Evolutionary conservation across 2,113 vertebrate species (phyloP).

Genomic region (Oreochromis spilurus): DNA sequence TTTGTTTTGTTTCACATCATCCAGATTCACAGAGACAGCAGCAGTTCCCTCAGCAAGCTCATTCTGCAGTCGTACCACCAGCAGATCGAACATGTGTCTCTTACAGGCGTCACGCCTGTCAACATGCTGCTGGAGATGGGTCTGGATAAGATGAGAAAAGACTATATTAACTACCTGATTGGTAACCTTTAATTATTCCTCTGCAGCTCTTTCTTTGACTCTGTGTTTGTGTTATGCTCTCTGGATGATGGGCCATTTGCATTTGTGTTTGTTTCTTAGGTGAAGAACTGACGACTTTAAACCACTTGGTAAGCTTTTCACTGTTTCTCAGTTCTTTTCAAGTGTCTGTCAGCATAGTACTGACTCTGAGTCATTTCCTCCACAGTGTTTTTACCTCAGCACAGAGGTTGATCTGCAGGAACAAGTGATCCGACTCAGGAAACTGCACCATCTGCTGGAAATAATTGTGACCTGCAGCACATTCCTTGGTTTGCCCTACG

Average conservation of each 20-base stretch:
- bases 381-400: constrained; percentile 85
- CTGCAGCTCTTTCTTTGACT: neutral
- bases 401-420: constrained; percentile 83
- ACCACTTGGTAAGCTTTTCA: constrained; percentile 80
- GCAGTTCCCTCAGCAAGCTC: constrained; percentile 83
- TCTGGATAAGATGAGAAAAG: constrained; percentile 93
- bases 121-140: constrained; percentile 93
- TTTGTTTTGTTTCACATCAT: neutral
- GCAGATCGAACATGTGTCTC: constrained; percentile 73
- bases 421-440: constrained; percentile 82
- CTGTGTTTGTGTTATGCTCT: neutral
- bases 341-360: neutral
- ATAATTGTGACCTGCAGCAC: constrained; percentile 82
- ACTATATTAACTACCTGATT: constrained; percentile 93
- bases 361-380: neutral
- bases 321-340: neutral
- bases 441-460: constrained; percentile 94
- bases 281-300: constrained; percentile 86
- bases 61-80: constrained; percentile 88
- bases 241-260: neutral
- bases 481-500: constrained; percentile 84
- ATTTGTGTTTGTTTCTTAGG: constrained; percentile 64
- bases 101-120: constrained; percentile 79
- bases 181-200: constrained; percentile 64
- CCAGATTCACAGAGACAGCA: constrained; percentile 90